Percentiles rank a stretch among this genome's conserved stretches.
Conservation (phyloP, 2,888 invertebrate genomes). For the Crioceris asparagi region DNA sequence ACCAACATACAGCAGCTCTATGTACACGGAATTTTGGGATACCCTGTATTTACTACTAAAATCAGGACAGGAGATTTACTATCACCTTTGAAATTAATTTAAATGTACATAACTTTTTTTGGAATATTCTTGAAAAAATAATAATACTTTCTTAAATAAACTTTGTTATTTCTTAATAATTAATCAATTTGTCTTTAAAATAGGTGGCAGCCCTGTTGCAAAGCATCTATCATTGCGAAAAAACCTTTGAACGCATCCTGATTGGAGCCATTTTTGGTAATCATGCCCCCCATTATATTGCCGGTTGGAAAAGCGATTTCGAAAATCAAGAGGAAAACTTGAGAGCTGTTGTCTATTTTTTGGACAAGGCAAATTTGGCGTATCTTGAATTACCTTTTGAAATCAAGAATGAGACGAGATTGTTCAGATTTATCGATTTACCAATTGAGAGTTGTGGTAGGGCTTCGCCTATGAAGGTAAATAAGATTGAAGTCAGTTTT, state of each 20-base stretch:
- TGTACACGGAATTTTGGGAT: too few species aligned
- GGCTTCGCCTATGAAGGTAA: slow-evolving; percentile 49
- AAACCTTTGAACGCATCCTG: slow-evolving; percentile 60
- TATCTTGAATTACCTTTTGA: slow-evolving; percentile 34
- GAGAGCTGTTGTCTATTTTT: slow-evolving; percentile 62
- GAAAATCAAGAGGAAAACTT: slow-evolving; percentile 67
- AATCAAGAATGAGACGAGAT: slow-evolving; percentile 26
- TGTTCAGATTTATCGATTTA: slow-evolving; percentile 61
- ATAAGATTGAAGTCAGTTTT: too few species aligned
- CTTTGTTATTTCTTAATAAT: background rate
- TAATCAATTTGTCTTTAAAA: background rate
- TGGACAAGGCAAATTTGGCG: slow-evolving; percentile 63
- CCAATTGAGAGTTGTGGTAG: slow-evolving; percentile 73
- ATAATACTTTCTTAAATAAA: background rate
- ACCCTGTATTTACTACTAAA: too few species aligned
- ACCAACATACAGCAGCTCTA: too few species aligned
- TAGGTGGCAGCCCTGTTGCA: too few species aligned
- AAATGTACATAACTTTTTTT: too few species aligned
- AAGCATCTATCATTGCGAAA: slow-evolving; percentile 56
- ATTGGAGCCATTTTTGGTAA: slow-evolving; percentile 73
- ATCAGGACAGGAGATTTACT: too few species aligned
- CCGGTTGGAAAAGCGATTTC: slow-evolving; percentile 83
- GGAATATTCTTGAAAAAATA: too few species aligned
- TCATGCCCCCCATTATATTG: slow-evolving; percentile 68
- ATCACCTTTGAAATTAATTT: too few species aligned